Evolutionary conservation across 2,888 invertebrate genomes (phyloP).

Genomic region (Mycalesis mineus): DNA sequence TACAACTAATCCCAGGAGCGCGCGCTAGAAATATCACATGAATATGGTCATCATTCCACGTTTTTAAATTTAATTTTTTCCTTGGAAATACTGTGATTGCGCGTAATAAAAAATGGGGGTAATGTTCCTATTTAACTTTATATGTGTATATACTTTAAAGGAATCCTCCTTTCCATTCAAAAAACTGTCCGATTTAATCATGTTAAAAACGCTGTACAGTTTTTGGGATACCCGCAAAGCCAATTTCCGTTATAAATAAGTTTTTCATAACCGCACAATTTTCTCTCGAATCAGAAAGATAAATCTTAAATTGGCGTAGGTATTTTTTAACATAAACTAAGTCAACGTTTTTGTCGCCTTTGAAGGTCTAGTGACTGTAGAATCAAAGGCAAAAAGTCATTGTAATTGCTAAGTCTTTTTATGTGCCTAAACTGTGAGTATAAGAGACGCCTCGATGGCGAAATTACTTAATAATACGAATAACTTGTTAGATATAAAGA

Average conservation of each 20-base stretch:
- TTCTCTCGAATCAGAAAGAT: slow-evolving; percentile 14
- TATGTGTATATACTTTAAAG: background rate
- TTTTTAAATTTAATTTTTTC: background rate
- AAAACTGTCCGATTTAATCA: background rate
- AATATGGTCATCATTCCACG: background rate
- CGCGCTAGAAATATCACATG: background rate
- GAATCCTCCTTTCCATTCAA: too few relatives aligned
- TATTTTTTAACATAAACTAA: slow-evolving; percentile 5
- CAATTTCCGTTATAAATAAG: slow-evolving; percentile 4
- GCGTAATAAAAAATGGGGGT: background rate
- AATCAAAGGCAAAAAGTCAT: slow-evolving; percentile 16
- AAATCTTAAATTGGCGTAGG: slow-evolving; percentile 2
- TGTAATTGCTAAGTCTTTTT: slow-evolving; percentile 14
- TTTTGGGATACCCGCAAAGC: background rate
- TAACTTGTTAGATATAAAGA: background rate
- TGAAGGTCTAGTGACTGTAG: slow-evolving; percentile 16
- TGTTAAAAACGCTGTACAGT: background rate
- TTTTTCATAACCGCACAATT: slow-evolving; percentile 5
- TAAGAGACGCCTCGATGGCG: slow-evolving; percentile 1
- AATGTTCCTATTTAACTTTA: background rate
- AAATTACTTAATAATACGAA: background rate
- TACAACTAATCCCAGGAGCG: background rate
- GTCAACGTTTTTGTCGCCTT: slow-evolving; percentile 12
- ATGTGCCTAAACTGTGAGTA: slow-evolving; percentile 8
- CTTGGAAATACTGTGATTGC: background rate